Percentiles rank a stretch among this genome's conserved stretches.
These are phyloP conservation scores for Bovichtus variegatus DNA, from an alignment of 2,797 vertebrate genomes.

Conservation along the genomic window DNA sequence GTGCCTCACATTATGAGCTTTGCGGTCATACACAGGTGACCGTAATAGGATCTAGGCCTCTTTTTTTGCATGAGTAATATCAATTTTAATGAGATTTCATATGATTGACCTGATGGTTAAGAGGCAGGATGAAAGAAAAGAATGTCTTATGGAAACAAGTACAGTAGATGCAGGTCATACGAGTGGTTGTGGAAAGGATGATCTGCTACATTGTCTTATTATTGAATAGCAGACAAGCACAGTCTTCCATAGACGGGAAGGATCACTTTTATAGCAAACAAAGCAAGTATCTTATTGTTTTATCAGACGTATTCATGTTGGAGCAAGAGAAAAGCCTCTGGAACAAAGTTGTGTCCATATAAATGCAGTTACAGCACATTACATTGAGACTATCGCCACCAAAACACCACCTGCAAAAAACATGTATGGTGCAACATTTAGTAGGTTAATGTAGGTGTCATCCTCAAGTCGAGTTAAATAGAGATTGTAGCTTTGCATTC, in stretches of 20 bases:
- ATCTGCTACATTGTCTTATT: neutral
- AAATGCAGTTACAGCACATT: neutral
- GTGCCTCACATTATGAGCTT: constrained; percentile 18
- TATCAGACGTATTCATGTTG: neutral
- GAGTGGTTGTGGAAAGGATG: neutral
- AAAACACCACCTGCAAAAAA: constrained; percentile 19
- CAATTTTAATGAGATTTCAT: constrained; percentile 65
- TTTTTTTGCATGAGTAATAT: constrained; percentile 55
- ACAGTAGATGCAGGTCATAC: neutral
- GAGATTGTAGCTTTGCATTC: neutral
- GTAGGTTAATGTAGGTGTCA: constrained; percentile 2
- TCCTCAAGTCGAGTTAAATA: constrained; percentile 2
- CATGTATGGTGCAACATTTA: constrained; percentile 3
- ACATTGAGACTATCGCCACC: neutral
- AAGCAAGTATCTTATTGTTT: neutral
- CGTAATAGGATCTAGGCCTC: constrained; percentile 35
- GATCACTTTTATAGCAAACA: neutral
- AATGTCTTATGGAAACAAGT: constrained; percentile 1
- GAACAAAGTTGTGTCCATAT: neutral
- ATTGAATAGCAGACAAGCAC: neutral
- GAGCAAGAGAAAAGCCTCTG: neutral
- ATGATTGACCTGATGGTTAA: constrained; percentile 55
- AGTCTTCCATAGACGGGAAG: neutral
- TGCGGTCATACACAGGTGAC: constrained; percentile 30
- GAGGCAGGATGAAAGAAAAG: constrained; percentile 10